phyloP scores from a whole-genome alignment of 1,140 invertebrate species.

The Meloidogyne exigua region DNA sequence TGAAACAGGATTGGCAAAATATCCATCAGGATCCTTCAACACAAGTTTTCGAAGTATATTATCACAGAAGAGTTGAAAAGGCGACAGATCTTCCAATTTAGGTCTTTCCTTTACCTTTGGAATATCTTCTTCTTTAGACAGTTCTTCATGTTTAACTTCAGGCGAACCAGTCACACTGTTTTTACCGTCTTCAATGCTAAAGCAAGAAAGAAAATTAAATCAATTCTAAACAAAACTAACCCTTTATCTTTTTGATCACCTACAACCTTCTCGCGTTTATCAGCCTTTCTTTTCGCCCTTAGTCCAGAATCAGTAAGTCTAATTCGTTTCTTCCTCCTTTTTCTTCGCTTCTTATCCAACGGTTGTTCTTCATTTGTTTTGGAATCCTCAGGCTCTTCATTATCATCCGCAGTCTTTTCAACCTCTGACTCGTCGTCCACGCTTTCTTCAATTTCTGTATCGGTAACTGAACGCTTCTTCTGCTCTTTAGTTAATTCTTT shows the following conservation, averaged over 20 bases:
- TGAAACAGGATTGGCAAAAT: conserved; percentile 56
- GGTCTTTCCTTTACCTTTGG: conserved; percentile 29
- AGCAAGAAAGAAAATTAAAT: background rate
- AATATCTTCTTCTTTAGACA: background rate
- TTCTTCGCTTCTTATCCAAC: conserved; percentile 16
- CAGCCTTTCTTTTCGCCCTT: conserved; percentile 38
- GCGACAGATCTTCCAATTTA: conserved; percentile 29
- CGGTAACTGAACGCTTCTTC: background rate
- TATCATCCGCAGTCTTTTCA: conserved; percentile 23
- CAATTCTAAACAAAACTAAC: background rate
- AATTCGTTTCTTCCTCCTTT: conserved; percentile 35
- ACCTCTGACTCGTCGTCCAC: conserved; percentile 27
- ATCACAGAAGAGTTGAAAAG: conserved; percentile 60
- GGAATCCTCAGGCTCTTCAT: conserved; percentile 6
- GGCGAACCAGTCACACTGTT: background rate
- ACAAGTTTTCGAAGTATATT: conserved; percentile 51
- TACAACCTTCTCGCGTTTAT: conserved; percentile 30
- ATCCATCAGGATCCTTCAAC: conserved; percentile 58
- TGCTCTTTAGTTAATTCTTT: background rate
- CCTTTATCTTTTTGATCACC: conserved; percentile 26
- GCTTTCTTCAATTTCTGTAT: conserved; percentile 2
- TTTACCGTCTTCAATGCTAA: background rate
- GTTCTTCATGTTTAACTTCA: conserved; percentile 9
- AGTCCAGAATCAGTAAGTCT: background rate
- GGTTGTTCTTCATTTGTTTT: conserved; percentile 20